Percentiles rank a stretch among this genome's conserved stretches.
Conservation (phyloP, 1,140 invertebrate species). For the Laodelphax striatellus region DNA sequence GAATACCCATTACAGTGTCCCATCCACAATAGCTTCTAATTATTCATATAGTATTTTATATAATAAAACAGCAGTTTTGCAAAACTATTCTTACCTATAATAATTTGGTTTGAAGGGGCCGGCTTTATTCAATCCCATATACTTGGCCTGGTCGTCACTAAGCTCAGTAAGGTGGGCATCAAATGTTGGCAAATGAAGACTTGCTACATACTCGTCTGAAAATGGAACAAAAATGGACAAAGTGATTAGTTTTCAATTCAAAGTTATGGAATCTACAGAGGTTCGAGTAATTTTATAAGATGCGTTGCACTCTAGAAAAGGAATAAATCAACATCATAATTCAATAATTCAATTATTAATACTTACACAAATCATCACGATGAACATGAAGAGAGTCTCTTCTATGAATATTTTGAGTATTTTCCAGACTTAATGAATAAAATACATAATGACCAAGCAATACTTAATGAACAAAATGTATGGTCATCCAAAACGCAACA, state of each 20-base stretch:
- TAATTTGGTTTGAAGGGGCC: slow-evolving; percentile 98
- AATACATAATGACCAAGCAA: no score
- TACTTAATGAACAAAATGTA: no score
- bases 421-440: no score
- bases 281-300: background rate
- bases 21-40: no score
- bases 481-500: no score
- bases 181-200: slow-evolving; percentile 89
- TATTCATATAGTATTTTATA: no score
- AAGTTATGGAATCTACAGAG: background rate
- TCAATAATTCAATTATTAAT: background rate
- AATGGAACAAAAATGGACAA: slow-evolving; percentile 8
- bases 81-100: slow-evolving; percentile 56
- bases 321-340: background rate
- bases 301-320: background rate
- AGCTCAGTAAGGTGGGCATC: slow-evolving; percentile 95
- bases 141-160: slow-evolving; percentile 94
- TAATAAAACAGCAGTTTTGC: no score
- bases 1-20: no score
- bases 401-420: no score
- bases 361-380: no score
- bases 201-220: slow-evolving; percentile 92
- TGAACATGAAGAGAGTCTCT: no score
- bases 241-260: no score
- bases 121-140: slow-evolving; percentile 92